Base-by-base conservation (phyloP, 1,140 invertebrate species). In the Sarcophaga bullata region DNA sequence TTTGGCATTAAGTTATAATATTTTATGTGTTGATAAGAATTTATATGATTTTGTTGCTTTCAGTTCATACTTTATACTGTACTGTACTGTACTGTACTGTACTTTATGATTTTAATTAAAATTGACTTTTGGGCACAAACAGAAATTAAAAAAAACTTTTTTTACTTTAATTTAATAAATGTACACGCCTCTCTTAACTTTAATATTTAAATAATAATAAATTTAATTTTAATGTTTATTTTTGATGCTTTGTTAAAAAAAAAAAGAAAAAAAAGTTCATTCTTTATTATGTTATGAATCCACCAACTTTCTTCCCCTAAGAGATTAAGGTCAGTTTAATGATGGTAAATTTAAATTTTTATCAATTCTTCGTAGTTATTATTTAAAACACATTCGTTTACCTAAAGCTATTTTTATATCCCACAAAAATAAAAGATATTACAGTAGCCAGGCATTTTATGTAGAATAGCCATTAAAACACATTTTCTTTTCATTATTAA, bases 1-100 rank as follows among this genome's bases (percentile, higher is more conserved):
- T 78, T 78, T 78, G 75, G 17, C 75, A 78, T 78, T 78, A 78
- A 78, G 75, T 78, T 78, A 50, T 78, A 78, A 78, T 78, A 78
- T 78, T 78, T 78, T 78, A 78, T 48, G 75, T 52, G n/a, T 25
- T 50, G 75, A 78, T 52, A 78, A 50, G 75, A 78, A 78, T 49
- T 78, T 25, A 17, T 50, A 19, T 19, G 17, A 78, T 10, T 49
- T 13, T 72, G 62, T 72, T 19, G 13, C 17, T 75, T 46, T 75
- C 0, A 15, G 15, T 75, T 75, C 7, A 9, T 19, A 15, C 75
- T 78, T 78, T 13, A 13, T 76, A 76, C 46, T 46, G 46, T 76
- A 48, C 50, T 76, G 47, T 76, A 76, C 46, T 46, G 46, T 76
- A 48, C 50, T 76, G 47, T 76, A 76, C 46, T 46, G 46, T 76